These are phyloP conservation scores for Trachelus troglodyta DNA, from an alignment of 2,888 invertebrate genomes.

Conservation along the genomic window DNA sequence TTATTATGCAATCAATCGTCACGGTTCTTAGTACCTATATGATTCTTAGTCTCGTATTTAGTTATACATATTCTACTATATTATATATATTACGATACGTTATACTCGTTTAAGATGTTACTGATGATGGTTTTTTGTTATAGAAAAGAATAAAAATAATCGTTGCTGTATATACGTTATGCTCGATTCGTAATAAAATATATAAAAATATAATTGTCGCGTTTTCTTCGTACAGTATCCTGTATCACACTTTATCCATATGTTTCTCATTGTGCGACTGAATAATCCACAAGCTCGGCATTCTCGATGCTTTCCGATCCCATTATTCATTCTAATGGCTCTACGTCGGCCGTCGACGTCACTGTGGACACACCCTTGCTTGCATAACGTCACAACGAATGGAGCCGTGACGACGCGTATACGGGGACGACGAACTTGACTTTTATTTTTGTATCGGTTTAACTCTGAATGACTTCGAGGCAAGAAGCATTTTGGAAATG, in stretches of 20 bases:
- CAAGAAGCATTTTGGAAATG: background rate
- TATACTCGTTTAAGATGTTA: constrained; percentile 1
- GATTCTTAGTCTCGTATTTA: background rate
- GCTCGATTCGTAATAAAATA: constrained; percentile 10
- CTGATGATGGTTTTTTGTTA: constrained; percentile 3
- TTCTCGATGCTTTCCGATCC: too few relatives aligned
- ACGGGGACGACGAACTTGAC: background rate
- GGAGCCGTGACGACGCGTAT: background rate
- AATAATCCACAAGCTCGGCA: background rate
- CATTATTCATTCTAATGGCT: background rate
- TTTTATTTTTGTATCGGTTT: background rate
- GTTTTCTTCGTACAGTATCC: background rate
- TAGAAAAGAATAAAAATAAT: constrained; percentile 13
- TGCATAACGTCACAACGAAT: background rate
- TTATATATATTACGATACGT: background rate
- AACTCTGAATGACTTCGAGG: background rate
- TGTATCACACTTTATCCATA: background rate
- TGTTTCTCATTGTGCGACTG: background rate
- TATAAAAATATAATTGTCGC: constrained; percentile 2
- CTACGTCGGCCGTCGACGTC: background rate
- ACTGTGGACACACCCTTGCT: background rate
- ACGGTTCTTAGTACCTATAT: background rate
- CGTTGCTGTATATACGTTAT: constrained; percentile 11
- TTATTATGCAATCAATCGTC: background rate
- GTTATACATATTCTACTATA: background rate